phyloP scores from a whole-genome alignment of 2,888 invertebrate species.

The Hypomecis atomaria region DNA sequence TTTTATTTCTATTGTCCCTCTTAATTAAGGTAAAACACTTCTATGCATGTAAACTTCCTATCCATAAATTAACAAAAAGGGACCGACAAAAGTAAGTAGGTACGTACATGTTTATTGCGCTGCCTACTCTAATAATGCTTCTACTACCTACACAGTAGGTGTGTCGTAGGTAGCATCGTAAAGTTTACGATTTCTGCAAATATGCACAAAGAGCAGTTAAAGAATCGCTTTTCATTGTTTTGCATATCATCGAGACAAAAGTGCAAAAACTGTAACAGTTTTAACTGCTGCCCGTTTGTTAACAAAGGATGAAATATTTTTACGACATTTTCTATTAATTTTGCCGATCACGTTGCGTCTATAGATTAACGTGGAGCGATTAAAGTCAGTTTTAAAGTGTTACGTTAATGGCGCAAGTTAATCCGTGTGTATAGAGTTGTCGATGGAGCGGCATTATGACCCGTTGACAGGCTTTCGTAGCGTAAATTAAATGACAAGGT shows the following conservation, averaged over 20 bases:
- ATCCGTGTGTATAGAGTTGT: slow-evolving; percentile 72
- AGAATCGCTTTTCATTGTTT: slow-evolving; percentile 23
- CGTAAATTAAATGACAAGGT: slow-evolving; percentile 71
- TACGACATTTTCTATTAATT: slow-evolving; percentile 14
- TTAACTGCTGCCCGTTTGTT: slow-evolving; percentile 23
- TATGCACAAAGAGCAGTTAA: slow-evolving; percentile 20
- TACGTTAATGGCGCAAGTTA: slow-evolving; percentile 61
- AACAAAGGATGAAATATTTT: slow-evolving; percentile 16
- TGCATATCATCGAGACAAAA: slow-evolving; percentile 25
- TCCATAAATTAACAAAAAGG: slow-evolving; percentile 10
- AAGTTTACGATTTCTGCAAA: slow-evolving; percentile 31
- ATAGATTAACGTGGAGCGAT: slow-evolving; percentile 27
- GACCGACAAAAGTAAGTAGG: slow-evolving; percentile 7
- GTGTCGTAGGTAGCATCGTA: slow-evolving; percentile 27
- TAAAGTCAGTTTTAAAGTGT: slow-evolving; percentile 37
- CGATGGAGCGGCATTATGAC: slow-evolving; percentile 62
- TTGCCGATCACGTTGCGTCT: slow-evolving; percentile 23
- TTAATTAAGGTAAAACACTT: slow-evolving; percentile 10
- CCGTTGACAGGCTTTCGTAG: slow-evolving; percentile 75
- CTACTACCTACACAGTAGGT: slow-evolving; percentile 22
- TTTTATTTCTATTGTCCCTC: slow-evolving; percentile 10
- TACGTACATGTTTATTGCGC: slow-evolving; percentile 14
- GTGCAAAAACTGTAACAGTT: slow-evolving; percentile 31
- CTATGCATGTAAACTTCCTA: not conserved
- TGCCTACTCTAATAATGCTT: slow-evolving; percentile 15